Conservation (phyloP, 2,888 invertebrate genomes). For the Papilio demoleus region DNA sequence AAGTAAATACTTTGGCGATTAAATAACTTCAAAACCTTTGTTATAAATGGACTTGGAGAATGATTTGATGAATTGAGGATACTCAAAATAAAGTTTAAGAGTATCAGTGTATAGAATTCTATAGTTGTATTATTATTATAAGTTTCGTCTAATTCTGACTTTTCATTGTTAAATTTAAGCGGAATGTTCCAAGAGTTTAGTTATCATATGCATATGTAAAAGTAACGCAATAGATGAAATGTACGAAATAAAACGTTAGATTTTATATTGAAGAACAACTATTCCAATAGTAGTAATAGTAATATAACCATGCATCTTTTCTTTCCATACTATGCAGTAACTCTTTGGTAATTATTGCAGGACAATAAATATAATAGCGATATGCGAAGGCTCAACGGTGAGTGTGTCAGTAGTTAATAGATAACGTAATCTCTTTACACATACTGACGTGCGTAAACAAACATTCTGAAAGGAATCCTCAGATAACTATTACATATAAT, state of each 20-base stretch:
- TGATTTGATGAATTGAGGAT: background rate
- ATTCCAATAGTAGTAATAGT: too few species aligned
- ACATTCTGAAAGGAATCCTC: constrained; percentile 36
- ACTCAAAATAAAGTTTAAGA: background rate
- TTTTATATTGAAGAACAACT: too few species aligned
- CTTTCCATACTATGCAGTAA: background rate
- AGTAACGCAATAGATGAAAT: too few species aligned
- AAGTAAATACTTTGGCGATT: constrained; percentile 8
- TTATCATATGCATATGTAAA: too few species aligned
- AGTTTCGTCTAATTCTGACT: too few species aligned
- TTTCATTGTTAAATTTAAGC: too few species aligned
- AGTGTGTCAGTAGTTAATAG: constrained; percentile 35
- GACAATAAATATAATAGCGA: constrained; percentile 30
- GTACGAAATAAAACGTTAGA: too few species aligned
- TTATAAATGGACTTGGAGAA: background rate
- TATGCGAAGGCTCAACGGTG: constrained; percentile 25
- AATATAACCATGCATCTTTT: background rate
- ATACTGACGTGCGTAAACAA: constrained; percentile 27
- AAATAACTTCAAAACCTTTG: background rate
- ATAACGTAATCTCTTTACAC: constrained; percentile 36
- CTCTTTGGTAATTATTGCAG: constrained; percentile 14
- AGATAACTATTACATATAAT: constrained; percentile 17
- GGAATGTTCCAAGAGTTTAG: too few species aligned
- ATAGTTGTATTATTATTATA: too few species aligned
- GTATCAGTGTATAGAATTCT: too few species aligned